A percentile compares a stretch with the other conserved stretches of the same genome.
These are phyloP conservation scores for Discoglossus pictus DNA, from an alignment of 2,797 vertebrate species.

Conservation along the genomic window DNA sequence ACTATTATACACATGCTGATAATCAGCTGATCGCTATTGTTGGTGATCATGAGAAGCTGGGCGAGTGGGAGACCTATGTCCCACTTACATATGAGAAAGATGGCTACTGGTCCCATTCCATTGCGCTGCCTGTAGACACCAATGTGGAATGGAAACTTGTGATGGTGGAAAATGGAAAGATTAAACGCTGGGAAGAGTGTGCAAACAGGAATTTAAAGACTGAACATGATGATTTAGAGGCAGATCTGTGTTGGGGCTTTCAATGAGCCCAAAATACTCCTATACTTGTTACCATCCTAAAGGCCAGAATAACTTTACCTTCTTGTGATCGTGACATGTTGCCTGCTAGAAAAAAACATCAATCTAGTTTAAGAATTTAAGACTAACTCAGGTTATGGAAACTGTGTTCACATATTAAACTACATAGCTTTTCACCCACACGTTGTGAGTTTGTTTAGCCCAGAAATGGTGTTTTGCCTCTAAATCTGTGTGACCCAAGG, in stretches of 20 bases:
- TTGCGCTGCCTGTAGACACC: slow-evolving; percentile 77
- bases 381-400: background rate
- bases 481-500: background rate
- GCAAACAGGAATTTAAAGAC: slow-evolving; percentile 80
- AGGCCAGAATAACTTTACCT: no score
- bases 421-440: slow-evolving; percentile 21
- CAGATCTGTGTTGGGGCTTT: slow-evolving; percentile 83
- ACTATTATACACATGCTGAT: slow-evolving; percentile 77
- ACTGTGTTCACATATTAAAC: background rate
- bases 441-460: slow-evolving; percentile 31
- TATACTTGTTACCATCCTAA: no score
- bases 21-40: slow-evolving; percentile 80
- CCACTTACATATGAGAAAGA: slow-evolving; percentile 73
- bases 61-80: slow-evolving; percentile 81
- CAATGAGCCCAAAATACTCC: slow-evolving; percentile 53
- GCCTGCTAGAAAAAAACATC: no score
- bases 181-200: slow-evolving; percentile 93
- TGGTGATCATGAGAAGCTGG: slow-evolving; percentile 83
- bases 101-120: slow-evolving; percentile 79
- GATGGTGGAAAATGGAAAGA: slow-evolving; percentile 80
- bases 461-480: background rate
- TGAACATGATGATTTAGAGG: slow-evolving; percentile 73
- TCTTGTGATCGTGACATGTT: no score
- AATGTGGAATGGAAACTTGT: slow-evolving; percentile 92
- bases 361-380: slow-evolving; percentile 25